Conservation (phyloP, 2,888 invertebrate species). For the Aphidoletes aphidimyza region DNA sequence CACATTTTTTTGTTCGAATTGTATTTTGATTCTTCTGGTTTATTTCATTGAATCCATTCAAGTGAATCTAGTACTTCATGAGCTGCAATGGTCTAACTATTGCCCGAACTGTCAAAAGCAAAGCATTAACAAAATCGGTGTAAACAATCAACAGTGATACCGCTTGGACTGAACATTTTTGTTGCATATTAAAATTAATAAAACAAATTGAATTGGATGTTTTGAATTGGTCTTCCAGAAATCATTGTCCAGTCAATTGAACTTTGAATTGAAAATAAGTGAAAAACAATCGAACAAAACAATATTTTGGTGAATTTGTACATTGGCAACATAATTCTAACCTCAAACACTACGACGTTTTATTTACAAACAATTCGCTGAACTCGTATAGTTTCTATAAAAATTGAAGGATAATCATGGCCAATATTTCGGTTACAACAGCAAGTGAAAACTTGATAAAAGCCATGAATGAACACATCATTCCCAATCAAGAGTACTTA, state of each 20-base stretch:
- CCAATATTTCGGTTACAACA: constrained; percentile 62
- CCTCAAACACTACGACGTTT: not conserved
- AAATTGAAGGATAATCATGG: not conserved
- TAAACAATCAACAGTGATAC: constrained; percentile 34
- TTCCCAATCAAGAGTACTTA: constrained; percentile 93
- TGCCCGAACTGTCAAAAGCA: constrained; percentile 5
- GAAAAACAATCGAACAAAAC: too few species aligned
- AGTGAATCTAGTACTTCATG: not conserved
- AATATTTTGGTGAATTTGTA: too few species aligned
- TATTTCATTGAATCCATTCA: not conserved
- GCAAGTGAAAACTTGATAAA: constrained; percentile 82
- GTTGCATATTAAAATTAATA: not conserved
- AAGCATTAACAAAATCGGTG: not conserved
- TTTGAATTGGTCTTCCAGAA: too few species aligned
- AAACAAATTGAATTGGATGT: not conserved
- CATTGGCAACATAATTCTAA: not conserved
- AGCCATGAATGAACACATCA: constrained; percentile 84
- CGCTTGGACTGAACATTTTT: not conserved
- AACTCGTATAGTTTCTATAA: not conserved
- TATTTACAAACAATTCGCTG: not conserved
- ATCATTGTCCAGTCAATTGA: too few species aligned
- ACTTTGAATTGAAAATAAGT: too few species aligned
- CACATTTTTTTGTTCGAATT: not conserved
- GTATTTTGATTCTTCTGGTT: not conserved
- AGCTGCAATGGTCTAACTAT: not conserved